Conservation (phyloP, 2,888 invertebrate species). For the Megastigmus dorsalis region DNA sequence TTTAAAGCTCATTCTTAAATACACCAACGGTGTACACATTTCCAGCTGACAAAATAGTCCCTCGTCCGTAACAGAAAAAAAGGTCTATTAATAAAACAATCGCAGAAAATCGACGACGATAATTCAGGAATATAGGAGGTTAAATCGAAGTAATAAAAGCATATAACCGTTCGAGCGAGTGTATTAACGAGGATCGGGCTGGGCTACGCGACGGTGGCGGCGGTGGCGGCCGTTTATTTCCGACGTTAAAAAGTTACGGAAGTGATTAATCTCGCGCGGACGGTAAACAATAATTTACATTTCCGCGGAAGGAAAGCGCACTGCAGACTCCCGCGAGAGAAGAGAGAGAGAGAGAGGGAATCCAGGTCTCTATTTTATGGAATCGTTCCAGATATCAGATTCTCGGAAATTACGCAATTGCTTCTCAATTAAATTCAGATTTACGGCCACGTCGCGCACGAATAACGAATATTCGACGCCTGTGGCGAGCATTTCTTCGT, state of each 20-base stretch:
- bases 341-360: no score
- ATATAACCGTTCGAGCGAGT: neutral
- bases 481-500: slow-evolving; percentile 26
- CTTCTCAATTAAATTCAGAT: slow-evolving; percentile 54
- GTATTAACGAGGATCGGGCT: neutral
- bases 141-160: neutral
- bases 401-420: slow-evolving; percentile 51
- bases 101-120: neutral
- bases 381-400: slow-evolving; percentile 50
- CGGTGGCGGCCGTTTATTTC: slow-evolving; percentile 4
- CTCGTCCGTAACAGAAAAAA: no score
- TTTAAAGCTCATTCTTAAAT: neutral
- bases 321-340: no score
- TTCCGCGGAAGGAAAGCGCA: slow-evolving; percentile 42
- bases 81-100: no score
- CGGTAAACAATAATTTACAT: slow-evolving; percentile 47
- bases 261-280: slow-evolving; percentile 38
- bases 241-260: slow-evolving; percentile 30
- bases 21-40: neutral
- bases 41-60: no score
- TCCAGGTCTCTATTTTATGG: slow-evolving; percentile 44
- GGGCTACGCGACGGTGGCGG: neutral
- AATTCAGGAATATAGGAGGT: neutral
- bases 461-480: slow-evolving; percentile 26
- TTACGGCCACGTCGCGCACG: slow-evolving; percentile 14